Evolutionary conservation across 2,113 vertebrate genomes (phyloP), one percentile per base, ranked within the genome.

Genomic region (Halichoerus grypus): DNA sequence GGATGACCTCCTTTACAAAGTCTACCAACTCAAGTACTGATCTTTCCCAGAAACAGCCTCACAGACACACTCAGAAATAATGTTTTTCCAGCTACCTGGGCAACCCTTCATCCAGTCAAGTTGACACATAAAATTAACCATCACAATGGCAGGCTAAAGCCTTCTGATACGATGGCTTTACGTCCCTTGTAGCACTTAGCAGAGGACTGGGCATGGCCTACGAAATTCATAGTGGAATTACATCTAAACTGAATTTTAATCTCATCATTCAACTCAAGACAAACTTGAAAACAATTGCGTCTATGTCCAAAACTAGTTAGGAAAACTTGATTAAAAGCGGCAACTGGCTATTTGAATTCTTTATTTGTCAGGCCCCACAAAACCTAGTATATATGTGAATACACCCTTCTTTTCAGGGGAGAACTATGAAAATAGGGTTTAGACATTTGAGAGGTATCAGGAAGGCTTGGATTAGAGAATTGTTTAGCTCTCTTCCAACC

Each of bases 301-400:
- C 53, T 61, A 26, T 74, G 57, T 14, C 13, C 39, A 51, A 96
- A 93, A 77, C 31, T 42, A 59, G 21, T 80, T 26, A 87, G 19
- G 2, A 69, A 88, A 88, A 46, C 33, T 65, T 86, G 33, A 55
- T 74, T 36, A n/a, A 61, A 84, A 93, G 28, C 18, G 63, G 26
- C 55, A 31, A 80, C 26, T 76, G 22, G 18, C 36, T 79, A n/a
- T 80, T 96, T 55, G 53, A 96, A 74, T 94, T 87, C 26, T 83
- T 24, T 83, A 19, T 61, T 51, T 57, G 36, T 74, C 74, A 28
- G 67, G 46, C 74, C 59, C 26, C 21, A 55, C n/a, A 46, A 74
- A 65, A 49, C 6, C 36, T 33, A 65, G 46, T 55, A 67, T 6
- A 33, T 33, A 67, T 57, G 31, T 49, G 67, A 91, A 14, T 31